These are phyloP conservation scores for Aporrectodea caliginosa DNA, from an alignment of 1,140 invertebrate genomes.

Conservation along the genomic window DNA sequence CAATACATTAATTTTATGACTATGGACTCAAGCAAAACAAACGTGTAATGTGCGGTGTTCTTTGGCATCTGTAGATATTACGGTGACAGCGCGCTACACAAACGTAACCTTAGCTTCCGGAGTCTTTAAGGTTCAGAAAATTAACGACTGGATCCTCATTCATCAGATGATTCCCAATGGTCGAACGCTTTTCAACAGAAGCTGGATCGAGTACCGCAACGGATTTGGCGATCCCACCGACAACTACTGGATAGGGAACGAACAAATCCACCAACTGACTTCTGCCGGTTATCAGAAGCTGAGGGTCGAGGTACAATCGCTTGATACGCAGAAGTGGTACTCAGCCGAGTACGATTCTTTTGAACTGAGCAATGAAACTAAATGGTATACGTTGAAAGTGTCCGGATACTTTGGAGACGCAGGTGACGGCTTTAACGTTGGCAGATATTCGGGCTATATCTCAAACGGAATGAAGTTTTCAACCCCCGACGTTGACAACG, in stretches of 20 bases:
- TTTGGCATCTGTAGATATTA: no score
- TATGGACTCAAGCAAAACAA: no score
- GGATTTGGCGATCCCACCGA: not conserved
- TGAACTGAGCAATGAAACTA: not conserved
- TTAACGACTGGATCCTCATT: not conserved
- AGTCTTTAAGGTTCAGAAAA: not conserved
- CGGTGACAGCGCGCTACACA: no score
- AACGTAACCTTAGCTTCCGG: no score
- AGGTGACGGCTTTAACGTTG: not conserved
- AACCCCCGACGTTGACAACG: no score
- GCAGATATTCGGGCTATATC: no score
- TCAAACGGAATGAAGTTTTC: no score
- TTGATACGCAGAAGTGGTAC: not conserved
- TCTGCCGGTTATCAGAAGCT: not conserved
- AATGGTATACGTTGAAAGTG: not conserved
- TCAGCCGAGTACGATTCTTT: not conserved
- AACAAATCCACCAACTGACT: not conserved
- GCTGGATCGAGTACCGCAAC: not conserved
- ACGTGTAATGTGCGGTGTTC: no score
- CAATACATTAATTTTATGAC: no score
- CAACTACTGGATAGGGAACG: not conserved
- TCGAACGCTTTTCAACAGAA: not conserved
- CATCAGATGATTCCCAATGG: not conserved
- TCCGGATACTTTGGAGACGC: not conserved
- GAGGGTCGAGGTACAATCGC: not conserved